phyloP scores from a whole-genome alignment of 2,888 invertebrate genomes.

The Ophion ventricosus region DNA sequence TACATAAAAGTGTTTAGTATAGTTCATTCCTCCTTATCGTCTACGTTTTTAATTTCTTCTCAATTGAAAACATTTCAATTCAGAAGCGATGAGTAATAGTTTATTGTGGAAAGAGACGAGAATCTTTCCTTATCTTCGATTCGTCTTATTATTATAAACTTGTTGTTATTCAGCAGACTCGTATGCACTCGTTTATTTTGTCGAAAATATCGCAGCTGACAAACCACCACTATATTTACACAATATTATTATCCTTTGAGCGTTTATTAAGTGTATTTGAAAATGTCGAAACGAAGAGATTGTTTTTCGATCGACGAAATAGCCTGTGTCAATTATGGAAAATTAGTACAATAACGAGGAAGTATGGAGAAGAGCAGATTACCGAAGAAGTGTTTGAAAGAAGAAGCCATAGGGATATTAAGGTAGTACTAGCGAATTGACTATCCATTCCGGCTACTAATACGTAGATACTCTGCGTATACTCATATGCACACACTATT shows the following conservation, averaged over 20 bases:
- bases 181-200: not conserved
- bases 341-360: not conserved
- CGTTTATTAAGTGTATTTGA: not conserved
- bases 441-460: too few relatives aligned
- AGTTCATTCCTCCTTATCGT: slow-evolving; percentile 13
- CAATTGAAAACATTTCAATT: not conserved
- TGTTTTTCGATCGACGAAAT: not conserved
- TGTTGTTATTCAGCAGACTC: slow-evolving; percentile 22
- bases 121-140: slow-evolving; percentile 11
- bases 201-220: slow-evolving; percentile 11
- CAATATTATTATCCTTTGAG: not conserved
- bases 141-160: slow-evolving; percentile 7
- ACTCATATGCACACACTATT: too few relatives aligned
- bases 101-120: slow-evolving; percentile 2
- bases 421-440: too few relatives aligned
- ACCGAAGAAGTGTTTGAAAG: too few relatives aligned
- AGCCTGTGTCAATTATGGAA: not conserved
- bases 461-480: too few relatives aligned
- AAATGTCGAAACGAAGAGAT: not conserved
- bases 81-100: slow-evolving; percentile 6
- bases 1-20: not conserved
- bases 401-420: too few relatives aligned
- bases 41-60: slow-evolving; percentile 2
- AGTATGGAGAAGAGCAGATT: too few relatives aligned
- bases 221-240: not conserved